phyloP scores from a whole-genome alignment of 2,888 invertebrate species.

The Rhorus exstirpatorius region DNA sequence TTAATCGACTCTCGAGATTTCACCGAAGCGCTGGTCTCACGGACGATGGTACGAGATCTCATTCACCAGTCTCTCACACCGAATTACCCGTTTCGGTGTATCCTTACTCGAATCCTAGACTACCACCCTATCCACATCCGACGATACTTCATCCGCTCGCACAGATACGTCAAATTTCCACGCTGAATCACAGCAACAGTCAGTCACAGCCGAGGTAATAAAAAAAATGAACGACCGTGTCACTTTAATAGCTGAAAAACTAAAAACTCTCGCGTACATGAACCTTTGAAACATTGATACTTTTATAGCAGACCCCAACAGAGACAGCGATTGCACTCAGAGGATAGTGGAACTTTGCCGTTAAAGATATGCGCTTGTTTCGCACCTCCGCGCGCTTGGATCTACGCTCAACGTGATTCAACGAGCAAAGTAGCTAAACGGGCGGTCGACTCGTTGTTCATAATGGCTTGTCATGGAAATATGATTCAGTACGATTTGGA shows the following conservation, averaged over 20 bases:
- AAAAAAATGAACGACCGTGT: too few relatives aligned
- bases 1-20: conserved; percentile 97
- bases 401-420: conserved; percentile 86
- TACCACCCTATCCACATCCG: conserved; percentile 97
- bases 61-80: conserved; percentile 89
- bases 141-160: conserved; percentile 93
- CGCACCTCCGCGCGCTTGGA: conserved; percentile 92
- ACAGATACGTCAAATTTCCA: conserved; percentile 92
- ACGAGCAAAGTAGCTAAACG: conserved; percentile 84
- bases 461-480: conserved; percentile 95
- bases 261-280: too few relatives aligned
- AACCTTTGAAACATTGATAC: too few relatives aligned
- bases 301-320: conserved; percentile 80
- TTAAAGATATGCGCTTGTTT: conserved; percentile 93
- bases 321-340: conserved; percentile 90
- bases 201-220: conserved; percentile 82
- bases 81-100: conserved; percentile 85
- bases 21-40: conserved; percentile 97
- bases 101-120: conserved; percentile 94
- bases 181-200: conserved; percentile 81
- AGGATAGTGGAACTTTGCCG: conserved; percentile 90
- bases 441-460: conserved; percentile 94
- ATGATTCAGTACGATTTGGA: conserved; percentile 96
- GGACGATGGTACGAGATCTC: conserved; percentile 90
- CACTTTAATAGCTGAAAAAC: too few relatives aligned